Conservation (phyloP, 2,113 vertebrate species). For the Microtus ochrogaster region DNA sequence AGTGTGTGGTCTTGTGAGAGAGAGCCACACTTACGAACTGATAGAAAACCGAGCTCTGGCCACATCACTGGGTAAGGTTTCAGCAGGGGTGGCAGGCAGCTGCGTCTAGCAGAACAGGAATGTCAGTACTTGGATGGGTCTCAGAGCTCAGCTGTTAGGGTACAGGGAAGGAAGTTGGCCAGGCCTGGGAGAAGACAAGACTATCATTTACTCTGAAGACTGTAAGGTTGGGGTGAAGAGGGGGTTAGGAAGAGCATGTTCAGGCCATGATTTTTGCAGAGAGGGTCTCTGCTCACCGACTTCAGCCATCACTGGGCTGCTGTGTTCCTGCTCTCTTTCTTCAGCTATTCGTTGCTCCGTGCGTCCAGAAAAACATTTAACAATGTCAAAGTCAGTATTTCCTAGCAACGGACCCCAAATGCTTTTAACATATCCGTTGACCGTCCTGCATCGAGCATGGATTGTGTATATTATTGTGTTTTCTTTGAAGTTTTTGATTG, state of each 20-base stretch:
- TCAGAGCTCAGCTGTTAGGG: no score
- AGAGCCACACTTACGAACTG: no score
- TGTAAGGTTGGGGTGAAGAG: not conserved
- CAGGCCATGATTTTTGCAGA: constrained; percentile 76
- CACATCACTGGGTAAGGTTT: no score
- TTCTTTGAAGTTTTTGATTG: no score
- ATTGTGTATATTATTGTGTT: no score
- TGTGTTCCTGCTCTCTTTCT: constrained; percentile 62
- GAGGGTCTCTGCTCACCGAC: constrained; percentile 85
- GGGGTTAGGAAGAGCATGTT: constrained; percentile 78
- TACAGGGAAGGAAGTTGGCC: no score
- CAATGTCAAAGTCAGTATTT: constrained; percentile 99
- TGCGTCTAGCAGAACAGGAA: no score
- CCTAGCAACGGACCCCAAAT: constrained; percentile 94
- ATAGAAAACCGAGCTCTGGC: no score
- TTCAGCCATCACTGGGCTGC: constrained; percentile 94
- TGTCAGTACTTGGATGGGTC: no score
- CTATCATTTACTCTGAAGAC: not conserved
- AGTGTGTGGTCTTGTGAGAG: no score
- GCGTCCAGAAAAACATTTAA: constrained; percentile 97
- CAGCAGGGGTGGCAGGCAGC: no score
- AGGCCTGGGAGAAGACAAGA: no score
- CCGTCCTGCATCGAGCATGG: constrained; percentile 80
- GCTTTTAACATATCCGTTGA: constrained; percentile 84
- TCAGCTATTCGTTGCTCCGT: constrained; percentile 61